A percentile compares a stretch with the other conserved stretches of the same genome.
These are phyloP conservation scores for Cheirogaleus medius DNA, from an alignment of 2,113 vertebrate species.

Conservation along the genomic window DNA sequence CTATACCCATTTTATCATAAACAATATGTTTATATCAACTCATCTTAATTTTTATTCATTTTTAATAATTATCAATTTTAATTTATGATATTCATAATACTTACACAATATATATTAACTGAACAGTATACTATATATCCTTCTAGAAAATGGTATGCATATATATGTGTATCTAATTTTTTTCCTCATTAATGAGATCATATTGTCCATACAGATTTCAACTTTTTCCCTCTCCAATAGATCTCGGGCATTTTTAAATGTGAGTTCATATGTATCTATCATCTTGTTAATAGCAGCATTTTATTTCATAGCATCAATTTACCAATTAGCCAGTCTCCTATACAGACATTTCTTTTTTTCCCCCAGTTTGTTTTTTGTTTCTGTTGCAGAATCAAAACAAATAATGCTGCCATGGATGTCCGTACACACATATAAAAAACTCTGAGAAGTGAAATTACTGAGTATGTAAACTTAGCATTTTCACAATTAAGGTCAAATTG, in stretches of 20 bases:
- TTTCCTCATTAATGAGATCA: not conserved
- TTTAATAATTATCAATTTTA: not conserved
- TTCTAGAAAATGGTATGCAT: not conserved
- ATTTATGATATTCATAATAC: not conserved
- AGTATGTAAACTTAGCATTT: not conserved
- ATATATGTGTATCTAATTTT: not conserved
- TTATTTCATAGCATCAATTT: not conserved
- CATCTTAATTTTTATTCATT: not conserved
- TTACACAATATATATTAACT: not conserved
- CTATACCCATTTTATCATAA: not conserved
- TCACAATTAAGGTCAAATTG: conserved; percentile 46
- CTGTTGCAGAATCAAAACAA: not conserved
- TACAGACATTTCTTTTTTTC: not conserved
- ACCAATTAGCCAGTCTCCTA: not conserved
- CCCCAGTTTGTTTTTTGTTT: not conserved
- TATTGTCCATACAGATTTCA: not conserved
- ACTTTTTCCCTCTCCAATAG: not conserved
- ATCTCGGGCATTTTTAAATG: not conserved
- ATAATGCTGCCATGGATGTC: not conserved
- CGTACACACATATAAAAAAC: not conserved
- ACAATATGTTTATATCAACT: not conserved
- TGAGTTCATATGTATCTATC: not conserved
- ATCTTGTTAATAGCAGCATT: not conserved
- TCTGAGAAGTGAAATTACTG: not conserved
- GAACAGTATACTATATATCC: not conserved